Evolutionary conservation across 2,797 vertebrate genomes (phyloP), one percentile per base, ranked within the genome.

Genomic region (Delichon dasypus): DNA sequence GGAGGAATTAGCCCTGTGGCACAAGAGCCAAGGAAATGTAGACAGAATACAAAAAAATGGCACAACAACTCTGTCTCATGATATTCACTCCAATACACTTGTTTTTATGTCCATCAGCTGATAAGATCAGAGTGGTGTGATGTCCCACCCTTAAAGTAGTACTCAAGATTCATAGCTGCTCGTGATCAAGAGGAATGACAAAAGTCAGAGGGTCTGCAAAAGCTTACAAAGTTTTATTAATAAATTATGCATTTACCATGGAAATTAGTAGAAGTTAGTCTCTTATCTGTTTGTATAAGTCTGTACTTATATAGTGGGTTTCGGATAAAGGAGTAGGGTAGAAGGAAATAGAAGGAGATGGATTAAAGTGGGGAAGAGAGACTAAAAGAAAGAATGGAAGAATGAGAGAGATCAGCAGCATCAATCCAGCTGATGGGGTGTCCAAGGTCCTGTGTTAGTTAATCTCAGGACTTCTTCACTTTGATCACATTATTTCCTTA

Each of bases 141-240:
- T 51, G 7, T 51, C 9, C 17, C 27, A 53, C 15, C 17, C 17
- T 27, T 22, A 57, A 38, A 29, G 12, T 17, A 29, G 4, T 29
- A 57, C 10, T 83, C 29, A 51, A 15, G n/a, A 64, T 34, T n/a
- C 0, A 0, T 9, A 38, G 36, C n/a, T 50, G 20, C 3, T 30
- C 0, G 0, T 22, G 25, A 44, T 22, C 38, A 45, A 45, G 64
- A 71, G 20, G 38, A 70, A 26, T 38, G 6, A 40, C 20, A 51
- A 51, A 76, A 76, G 17, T 30, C n/a, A 57, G 17, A 51, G 17
- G 5, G 7, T 38, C n/a, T 50, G 5, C 14, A 89, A 30, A 76
- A 64, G 8, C 17, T 9, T 57, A 38, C 3, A 18, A 34, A 51
- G 5, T 55, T 50, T 61, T 50, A 29, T 29, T 18, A n/a, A 36